Evolutionary conservation across 2,113 vertebrate species (phyloP), one percentile per base, ranked within the genome.

Genomic region (Pluvialis apricaria): DNA sequence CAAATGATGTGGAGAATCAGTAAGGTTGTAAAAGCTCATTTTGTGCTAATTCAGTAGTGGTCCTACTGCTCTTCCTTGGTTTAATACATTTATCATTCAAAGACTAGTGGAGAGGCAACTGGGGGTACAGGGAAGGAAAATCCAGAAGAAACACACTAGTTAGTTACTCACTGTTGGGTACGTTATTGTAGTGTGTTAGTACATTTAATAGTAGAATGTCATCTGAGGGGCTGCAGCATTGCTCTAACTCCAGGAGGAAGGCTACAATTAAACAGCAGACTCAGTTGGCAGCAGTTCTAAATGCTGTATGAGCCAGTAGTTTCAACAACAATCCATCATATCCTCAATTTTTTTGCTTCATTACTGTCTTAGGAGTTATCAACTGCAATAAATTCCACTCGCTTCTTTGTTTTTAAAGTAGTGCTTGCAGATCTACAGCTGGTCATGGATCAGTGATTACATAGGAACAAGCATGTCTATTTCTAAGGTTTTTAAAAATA

Each of bases 21-120:
- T 32, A 44, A 86, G 29, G 69, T n/a, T 20, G 25, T 60, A 92
- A 71, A 83, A 57, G 51, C 32, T 82, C 11, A 36, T 26, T 42
- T 34, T 13, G 34, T 60, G 17, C 36, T 65, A 36, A 24, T 2
- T 71, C 40, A 60, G 28, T n/a, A 16, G 9, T 21, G 64, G 8
- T 40, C 10, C 51, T 70, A n/a, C 68, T 72, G 47, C 38, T 64
- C 12, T 42, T 83, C 82, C 55, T 36, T 32, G 70, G 47, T 83
- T 47, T 9, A 12, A 19, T 58, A 28, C 32, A 13, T 13, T 13
- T 2, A 7, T 10, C 28, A 47, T 42, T 58, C 66, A 82, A 5
- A 5, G 47, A 69, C n/a, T 2, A 15, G 29, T 0, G 24, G 8
- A 34, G 6, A 42, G 34, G 19, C 3, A 2, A 9, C 49, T 15